Evolutionary conservation across 2,113 vertebrate genomes (phyloP).

Genomic region (sheep (Ovis aries)): DNA sequence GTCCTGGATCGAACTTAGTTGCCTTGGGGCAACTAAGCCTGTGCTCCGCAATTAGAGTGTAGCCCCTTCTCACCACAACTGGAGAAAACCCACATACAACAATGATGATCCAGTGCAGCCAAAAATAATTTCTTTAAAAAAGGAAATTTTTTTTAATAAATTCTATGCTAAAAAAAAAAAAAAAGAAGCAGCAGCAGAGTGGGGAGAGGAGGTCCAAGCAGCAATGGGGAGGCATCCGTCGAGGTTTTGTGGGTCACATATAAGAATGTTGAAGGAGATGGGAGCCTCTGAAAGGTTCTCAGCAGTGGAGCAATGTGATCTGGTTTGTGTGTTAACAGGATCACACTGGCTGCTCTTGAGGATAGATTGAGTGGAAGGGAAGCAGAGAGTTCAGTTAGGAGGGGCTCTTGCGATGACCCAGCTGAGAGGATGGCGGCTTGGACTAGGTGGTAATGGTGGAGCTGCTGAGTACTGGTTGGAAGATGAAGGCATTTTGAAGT

Average conservation of each 20-base stretch:
- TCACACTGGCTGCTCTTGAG: background rate
- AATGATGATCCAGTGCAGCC: background rate
- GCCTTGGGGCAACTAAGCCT: background rate
- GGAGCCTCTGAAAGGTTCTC: background rate
- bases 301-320: background rate
- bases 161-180: background rate
- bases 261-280: background rate
- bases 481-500: background rate
- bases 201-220: background rate
- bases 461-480: background rate
- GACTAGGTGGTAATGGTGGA: background rate
- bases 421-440: background rate
- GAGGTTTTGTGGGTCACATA: background rate
- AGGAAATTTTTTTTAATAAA: background rate
- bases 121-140: background rate
- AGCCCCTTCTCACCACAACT: background rate
- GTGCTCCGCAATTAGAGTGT: background rate
- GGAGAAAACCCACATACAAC: background rate
- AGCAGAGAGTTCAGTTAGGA: background rate
- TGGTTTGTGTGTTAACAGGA: background rate
- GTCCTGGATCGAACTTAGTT: background rate
- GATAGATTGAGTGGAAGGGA: background rate
- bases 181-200: fast-evolving
- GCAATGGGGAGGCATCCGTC: background rate
- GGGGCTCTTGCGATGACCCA: background rate